Base-by-base conservation (phyloP, 1,140 invertebrate genomes). In the Parapsyche elsis region DNA sequence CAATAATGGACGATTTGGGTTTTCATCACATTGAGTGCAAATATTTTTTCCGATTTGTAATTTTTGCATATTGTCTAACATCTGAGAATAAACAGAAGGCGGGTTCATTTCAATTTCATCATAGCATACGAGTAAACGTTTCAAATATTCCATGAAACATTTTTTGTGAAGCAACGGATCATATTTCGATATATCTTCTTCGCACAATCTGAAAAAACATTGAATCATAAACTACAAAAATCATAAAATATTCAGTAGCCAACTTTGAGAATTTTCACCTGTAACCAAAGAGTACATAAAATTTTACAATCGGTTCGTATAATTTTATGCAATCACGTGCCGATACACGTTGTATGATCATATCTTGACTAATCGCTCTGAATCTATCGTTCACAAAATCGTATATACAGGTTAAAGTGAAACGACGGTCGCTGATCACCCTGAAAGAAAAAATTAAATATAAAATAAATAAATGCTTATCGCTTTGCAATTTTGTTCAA, bases 1-100 rank as follows among this genome's bases (percentile, higher is more conserved):
- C 23, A 89, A 78, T 0, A 88, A 81, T 0, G 84, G 81, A 78
- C 85, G 83, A 78, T 88, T 86, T 84, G 30, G 2, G 7, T 67
- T 67, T 24, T 74, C 74, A 71, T 78, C 5, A 84, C 24, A 46
- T 84, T 12, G 82, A 82, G 79, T 59, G 84, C 45, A 14, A 76
- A 64, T 46, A 77, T 79, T 83, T 59, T 26, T 16, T 83, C 82
- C 16, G 76, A 76, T 67, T 67, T 26, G 9, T 24, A 26, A 67
- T 67, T 0, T 67, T 67, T 26, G 14, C 12, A 23, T 67, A 9
- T 67, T 67, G 21, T 21, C 10, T 5, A 67, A 12, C n/a, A 26
- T 67, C 0, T 67, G 4, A 12, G 19, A 67, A 26, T 4, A 12
- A 9, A 21, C 16, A 2, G 9, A 23, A 12, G 70, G 7, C 71